Base-by-base conservation (phyloP, 2,797 vertebrate genomes). In the Delichon dasypus region DNA sequence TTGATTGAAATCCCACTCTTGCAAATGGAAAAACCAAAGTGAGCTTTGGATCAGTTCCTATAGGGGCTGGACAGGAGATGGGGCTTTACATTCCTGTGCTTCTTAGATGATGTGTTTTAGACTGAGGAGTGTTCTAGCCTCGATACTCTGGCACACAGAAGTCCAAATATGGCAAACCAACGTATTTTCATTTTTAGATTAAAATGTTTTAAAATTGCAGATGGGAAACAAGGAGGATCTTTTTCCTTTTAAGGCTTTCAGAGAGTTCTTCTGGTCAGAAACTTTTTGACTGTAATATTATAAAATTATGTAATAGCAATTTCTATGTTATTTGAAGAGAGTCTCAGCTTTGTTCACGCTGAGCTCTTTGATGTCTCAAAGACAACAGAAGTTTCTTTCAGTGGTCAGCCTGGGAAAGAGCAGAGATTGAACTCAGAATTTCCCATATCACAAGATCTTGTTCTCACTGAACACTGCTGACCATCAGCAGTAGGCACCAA, bases 1-100 rank as follows among this genome's bases (percentile, higher is more conserved):
- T 60, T 91, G 77, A 76, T 94, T 5, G 1, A 74, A 96, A 91
- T 94, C 80, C 60, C 80, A 67, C 44, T 95, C 60, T 45, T 85
- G 64, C 71, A 88, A 90, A 79, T 93, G 93, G 93, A 94, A 96
- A 96, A 95, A 79, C 4, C 68, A 29, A 88, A 96, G 83, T 50
- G 91, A 95, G 32, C 77, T 91, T 95, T 96, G 95, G 89, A 95
- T 64, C 40, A 34, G 32, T 62, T 95, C 60, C 64, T 78, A 0
- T 42, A 84, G 82, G 66, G 91, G 34, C 85, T 88, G 76, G 70
- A 73, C 45, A 36, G 53, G 48, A 96, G 61, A 82, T 26, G 6
- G 25, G 8, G 11, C 40, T 95, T 94, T 74, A 74, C 74, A 34
- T 91, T 94, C 53, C 77, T 51, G 6, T 77, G 61, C 64, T 86